Evolutionary conservation across 2,113 vertebrate species (phyloP).

Genomic region (Numida meleagris): DNA sequence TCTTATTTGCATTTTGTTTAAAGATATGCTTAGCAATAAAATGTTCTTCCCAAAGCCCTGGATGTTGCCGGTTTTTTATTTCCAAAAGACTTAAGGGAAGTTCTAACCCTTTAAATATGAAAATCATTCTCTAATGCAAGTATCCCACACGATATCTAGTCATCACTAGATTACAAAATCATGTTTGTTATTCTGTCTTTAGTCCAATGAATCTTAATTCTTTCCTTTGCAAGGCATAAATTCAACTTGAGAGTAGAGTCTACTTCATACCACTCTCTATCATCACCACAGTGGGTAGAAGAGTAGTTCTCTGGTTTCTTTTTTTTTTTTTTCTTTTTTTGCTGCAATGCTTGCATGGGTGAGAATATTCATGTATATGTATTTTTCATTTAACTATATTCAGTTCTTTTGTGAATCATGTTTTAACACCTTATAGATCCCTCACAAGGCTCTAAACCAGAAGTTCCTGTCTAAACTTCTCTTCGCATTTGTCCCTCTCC

Average conservation of each 20-base stretch:
- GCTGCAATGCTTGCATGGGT: background rate
- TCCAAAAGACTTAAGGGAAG: constrained; percentile 19
- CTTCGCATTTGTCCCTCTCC: background rate
- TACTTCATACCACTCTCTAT: background rate
- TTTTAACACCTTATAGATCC: background rate
- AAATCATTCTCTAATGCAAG: background rate
- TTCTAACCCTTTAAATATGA: background rate
- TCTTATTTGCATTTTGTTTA: constrained; percentile 88
- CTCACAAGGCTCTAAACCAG: background rate
- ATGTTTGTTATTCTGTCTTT: background rate
- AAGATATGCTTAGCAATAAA: constrained; percentile 98
- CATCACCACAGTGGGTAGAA: background rate
- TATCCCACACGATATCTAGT: background rate
- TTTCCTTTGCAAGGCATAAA: background rate
- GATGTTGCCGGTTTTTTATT: constrained; percentile 74
- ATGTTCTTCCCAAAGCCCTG: constrained; percentile 91
- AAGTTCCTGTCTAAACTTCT: background rate
- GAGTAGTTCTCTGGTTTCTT: background rate
- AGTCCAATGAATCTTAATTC: background rate
- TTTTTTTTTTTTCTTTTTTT: background rate
- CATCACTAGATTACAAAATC: background rate
- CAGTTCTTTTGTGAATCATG: background rate
- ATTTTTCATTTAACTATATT: background rate
- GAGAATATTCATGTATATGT: background rate
- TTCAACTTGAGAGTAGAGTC: background rate